Percentiles rank a stretch among this genome's conserved stretches.
Evolutionary conservation across 2,888 invertebrate genomes (phyloP).

Genomic region (Calliphora vomitoria): DNA sequence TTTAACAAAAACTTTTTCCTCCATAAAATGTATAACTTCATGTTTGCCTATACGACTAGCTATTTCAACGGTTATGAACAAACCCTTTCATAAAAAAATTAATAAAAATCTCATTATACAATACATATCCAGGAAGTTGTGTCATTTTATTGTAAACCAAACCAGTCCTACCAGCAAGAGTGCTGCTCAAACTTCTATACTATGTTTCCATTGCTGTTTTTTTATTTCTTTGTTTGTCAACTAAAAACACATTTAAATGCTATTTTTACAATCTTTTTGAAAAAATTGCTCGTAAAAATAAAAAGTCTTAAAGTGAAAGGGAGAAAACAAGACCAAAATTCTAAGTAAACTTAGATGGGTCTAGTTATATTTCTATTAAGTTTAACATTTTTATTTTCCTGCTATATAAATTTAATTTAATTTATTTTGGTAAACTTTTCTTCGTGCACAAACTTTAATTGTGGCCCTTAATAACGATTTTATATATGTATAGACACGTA

Average conservation of each 20-base stretch:
- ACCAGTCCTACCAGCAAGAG: constrained; percentile 23
- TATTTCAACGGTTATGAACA: neutral
- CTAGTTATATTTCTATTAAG: no score
- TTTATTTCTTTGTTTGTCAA: constrained; percentile 9
- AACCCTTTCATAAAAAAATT: neutral
- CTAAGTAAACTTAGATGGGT: no score
- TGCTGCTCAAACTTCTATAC: constrained; percentile 34
- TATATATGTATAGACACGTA: neutral
- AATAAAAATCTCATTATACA: neutral
- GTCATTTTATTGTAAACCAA: constrained; percentile 19
- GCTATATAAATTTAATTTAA: no score
- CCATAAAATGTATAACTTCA: no score
- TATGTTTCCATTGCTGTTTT: neutral
- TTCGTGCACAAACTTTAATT: neutral
- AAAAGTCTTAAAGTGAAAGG: neutral
- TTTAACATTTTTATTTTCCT: no score
- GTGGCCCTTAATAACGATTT: no score
- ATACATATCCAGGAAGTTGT: constrained; percentile 38
- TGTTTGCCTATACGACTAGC: no score
- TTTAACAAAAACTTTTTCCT: no score
- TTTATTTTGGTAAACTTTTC: neutral
- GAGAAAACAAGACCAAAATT: neutral
- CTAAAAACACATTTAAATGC: constrained; percentile 58
- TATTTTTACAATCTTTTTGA: constrained; percentile 20
- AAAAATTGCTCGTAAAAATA: neutral